These are phyloP conservation scores for Prionchulus punctatus DNA, from an alignment of 2,888 invertebrate genomes.

Conservation along the genomic window DNA sequence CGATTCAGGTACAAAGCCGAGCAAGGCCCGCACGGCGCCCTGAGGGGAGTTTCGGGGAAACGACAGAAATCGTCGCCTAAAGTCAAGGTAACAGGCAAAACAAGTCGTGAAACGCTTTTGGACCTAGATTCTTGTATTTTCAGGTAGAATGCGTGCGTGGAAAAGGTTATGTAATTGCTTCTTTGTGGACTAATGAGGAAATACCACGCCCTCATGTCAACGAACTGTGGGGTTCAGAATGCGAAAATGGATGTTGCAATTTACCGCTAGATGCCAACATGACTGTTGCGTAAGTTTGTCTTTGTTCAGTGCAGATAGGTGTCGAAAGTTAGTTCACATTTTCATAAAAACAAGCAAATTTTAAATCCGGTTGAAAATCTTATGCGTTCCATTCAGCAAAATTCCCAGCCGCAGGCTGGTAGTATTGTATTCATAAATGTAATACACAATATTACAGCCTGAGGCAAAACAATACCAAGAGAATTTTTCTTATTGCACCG, in stretches of 20 bases:
- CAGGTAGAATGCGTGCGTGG: neutral
- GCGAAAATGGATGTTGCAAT: neutral
- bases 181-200: conserved; percentile 3
- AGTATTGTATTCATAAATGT: too few species aligned
- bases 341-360: too few species aligned
- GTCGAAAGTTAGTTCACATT: too few species aligned
- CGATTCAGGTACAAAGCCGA: conserved; percentile 8
- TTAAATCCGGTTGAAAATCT: too few species aligned
- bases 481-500: too few species aligned
- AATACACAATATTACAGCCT: too few species aligned
- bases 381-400: too few species aligned
- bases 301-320: too few species aligned
- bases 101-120: too few species aligned
- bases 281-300: neutral
- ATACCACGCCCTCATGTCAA: conserved; percentile 5
- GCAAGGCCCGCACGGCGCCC: conserved; percentile 6
- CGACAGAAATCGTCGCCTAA: conserved; percentile 2
- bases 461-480: too few species aligned
- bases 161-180: neutral
- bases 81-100: neutral
- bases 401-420: too few species aligned
- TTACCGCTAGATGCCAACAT: neutral
- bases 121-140: too few species aligned
- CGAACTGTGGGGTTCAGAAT: conserved; percentile 6
- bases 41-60: conserved; percentile 1